Base-by-base conservation (phyloP, 2,888 invertebrate genomes). In the Netelia inedita region DNA sequence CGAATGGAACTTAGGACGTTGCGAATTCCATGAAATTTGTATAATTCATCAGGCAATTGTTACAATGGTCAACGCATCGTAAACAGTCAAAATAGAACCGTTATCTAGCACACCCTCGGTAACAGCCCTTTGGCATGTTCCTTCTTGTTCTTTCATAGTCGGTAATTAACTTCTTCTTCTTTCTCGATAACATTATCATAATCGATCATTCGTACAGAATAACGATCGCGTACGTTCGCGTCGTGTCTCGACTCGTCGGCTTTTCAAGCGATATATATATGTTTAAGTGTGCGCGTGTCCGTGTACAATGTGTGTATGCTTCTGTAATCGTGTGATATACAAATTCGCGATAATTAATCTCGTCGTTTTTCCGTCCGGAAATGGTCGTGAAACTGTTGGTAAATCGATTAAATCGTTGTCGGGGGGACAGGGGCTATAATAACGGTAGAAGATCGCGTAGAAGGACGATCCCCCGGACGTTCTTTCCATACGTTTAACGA, bases 1-100 rank as follows among this genome's bases (percentile, higher is more conserved):
- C 76, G 63, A 81, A 81, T 81, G 68, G 80, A 84, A 84, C 81
- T 76, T 76, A 80, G 76, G 80, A 80, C 71, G 84, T 78, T 74
- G 59, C 66, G 81, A 78, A 79, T 81, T 78, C 57, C 84, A 71
- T 79, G 65, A 75, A 74, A 74, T 74, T 65, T 53, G 1, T 85
- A 73, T 78, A 69, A 81, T 73, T 50, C 82, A 59, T 50, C 71
- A 71, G 73, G 81, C 79, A 74, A 71, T 71, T 57, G 55, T 59
- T 66, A 61, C 61, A 68, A 76, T 76, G 55, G 63, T 71, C 73
- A 66, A 73, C 43, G 73, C 78, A 84, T 81, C 46, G 46, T 78
- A 68, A 71, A 74, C 74, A 53, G 78, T 2, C 78, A 74, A 79
- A 85, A 81, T 63, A 73, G 73, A 10, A 6, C 78, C 78, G 46